Evolutionary conservation across 2,888 invertebrate genomes (phyloP).

Genomic region (Odontocolon sp.): DNA sequence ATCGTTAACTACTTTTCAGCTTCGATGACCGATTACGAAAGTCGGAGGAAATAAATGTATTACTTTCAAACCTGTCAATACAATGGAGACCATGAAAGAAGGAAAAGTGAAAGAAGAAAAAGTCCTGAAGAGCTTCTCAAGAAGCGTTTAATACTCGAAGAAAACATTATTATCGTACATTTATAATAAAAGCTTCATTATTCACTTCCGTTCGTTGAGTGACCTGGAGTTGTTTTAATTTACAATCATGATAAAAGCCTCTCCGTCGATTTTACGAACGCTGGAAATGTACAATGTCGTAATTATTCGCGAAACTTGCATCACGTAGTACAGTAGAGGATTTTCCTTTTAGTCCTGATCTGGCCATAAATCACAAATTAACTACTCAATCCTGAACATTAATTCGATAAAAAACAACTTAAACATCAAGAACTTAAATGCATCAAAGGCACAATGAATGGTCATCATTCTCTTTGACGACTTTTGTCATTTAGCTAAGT

Average conservation of each 20-base stretch:
- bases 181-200: background rate
- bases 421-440: background rate
- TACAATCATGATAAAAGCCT: slow-evolving; percentile 21
- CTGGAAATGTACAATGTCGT: background rate
- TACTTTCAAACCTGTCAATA: background rate
- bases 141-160: background rate
- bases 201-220: background rate
- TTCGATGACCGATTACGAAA: slow-evolving; percentile 18
- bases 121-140: background rate
- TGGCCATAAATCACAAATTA: background rate
- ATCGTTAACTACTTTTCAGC: slow-evolving; percentile 43
- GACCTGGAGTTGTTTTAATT: background rate
- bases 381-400: background rate
- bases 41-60: background rate
- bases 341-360: background rate
- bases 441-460: slow-evolving; percentile 2
- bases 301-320: background rate
- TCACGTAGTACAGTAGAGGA: slow-evolving; percentile 14
- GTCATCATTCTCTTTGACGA: background rate
- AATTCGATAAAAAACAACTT: background rate
- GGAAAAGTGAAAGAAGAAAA: background rate
- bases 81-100: background rate
- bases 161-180: slow-evolving; percentile 10
- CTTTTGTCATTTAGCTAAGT: background rate
- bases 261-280: background rate